These are phyloP conservation scores for Mustela erminea DNA, from an alignment of 2,797 vertebrate genomes.

Conservation along the genomic window DNA sequence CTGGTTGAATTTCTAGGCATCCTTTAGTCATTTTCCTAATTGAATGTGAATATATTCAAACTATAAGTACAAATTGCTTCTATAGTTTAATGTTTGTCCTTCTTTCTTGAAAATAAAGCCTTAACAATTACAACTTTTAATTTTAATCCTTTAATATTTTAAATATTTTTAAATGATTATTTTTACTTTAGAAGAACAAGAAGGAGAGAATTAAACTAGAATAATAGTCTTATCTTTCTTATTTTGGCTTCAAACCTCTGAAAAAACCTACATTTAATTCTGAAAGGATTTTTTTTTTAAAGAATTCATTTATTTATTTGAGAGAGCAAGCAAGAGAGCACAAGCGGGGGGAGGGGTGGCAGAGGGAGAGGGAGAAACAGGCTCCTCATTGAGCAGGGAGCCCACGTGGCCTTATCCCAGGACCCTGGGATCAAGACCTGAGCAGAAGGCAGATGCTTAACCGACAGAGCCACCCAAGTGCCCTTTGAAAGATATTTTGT, in stretches of 20 bases:
- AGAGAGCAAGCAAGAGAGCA: neutral
- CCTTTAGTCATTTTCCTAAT: neutral
- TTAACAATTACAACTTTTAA: neutral
- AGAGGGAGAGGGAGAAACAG: neutral
- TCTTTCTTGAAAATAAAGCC: slow-evolving; percentile 34
- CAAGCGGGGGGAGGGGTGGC: too few species aligned
- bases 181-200: neutral
- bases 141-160: neutral
- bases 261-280: neutral
- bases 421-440: neutral
- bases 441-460: neutral
- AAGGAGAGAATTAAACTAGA: neutral
- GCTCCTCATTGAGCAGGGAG: neutral
- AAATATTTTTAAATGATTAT: neutral
- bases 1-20: slow-evolving; percentile 1
- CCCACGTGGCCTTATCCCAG: neutral
- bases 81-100: neutral
- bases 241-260: neutral
- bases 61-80: neutral
- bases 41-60: slow-evolving; percentile 31
- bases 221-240: neutral
- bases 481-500: neutral
- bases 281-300: neutral
- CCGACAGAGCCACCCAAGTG: neutral
- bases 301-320: neutral